These are phyloP conservation scores for Montipora capricornis DNA, from an alignment of 64 coral and sea anemone species.

Conservation along the genomic window DNA sequence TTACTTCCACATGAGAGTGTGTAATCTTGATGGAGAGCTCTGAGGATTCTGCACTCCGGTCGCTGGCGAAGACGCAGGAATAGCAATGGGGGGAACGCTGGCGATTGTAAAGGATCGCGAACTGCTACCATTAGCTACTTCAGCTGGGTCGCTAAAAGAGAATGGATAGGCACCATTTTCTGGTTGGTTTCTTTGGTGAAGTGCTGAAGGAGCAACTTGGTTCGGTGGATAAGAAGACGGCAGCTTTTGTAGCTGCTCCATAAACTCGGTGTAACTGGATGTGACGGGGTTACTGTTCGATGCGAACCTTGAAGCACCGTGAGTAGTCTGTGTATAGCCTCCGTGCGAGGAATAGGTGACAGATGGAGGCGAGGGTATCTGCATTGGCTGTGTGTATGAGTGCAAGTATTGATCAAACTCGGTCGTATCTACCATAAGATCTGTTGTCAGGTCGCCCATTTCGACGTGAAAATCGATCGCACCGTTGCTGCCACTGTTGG, in stretches of 20 bases:
- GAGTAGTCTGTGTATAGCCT: constrained; percentile 70
- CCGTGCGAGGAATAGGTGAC: constrained; percentile 48
- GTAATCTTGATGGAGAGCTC: constrained; percentile 53
- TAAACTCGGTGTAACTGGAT: constrained; percentile 89
- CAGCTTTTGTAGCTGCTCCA: constrained; percentile 89
- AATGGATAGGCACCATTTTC: constrained; percentile 73
- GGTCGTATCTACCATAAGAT: constrained; percentile 93
- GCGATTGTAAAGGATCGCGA: constrained; percentile 31
- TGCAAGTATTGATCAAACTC: constrained; percentile 93
- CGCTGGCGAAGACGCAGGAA: constrained; percentile 55
- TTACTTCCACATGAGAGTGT: constrained; percentile 90
- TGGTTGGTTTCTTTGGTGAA: constrained; percentile 88
- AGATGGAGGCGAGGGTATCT: constrained; percentile 46
- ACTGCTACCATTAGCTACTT: constrained; percentile 33
- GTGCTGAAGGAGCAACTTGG: constrained; percentile 84
- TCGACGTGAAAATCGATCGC: constrained; percentile 93
- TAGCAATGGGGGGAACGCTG: constrained; percentile 28
- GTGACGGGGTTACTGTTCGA: constrained; percentile 69
- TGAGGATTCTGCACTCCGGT: constrained; percentile 43
- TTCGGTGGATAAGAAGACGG: constrained; percentile 83
- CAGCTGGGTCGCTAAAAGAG: constrained; percentile 66
- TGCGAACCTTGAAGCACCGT: constrained; percentile 65
- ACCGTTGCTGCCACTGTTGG: neutral
- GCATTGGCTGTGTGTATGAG: constrained; percentile 78
- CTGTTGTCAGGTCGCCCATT: constrained; percentile 88